Evolutionary conservation across 2,797 vertebrate genomes (phyloP), one percentile per base, ranked within the genome.

Genomic region (Pseudomugil tenellus): DNA sequence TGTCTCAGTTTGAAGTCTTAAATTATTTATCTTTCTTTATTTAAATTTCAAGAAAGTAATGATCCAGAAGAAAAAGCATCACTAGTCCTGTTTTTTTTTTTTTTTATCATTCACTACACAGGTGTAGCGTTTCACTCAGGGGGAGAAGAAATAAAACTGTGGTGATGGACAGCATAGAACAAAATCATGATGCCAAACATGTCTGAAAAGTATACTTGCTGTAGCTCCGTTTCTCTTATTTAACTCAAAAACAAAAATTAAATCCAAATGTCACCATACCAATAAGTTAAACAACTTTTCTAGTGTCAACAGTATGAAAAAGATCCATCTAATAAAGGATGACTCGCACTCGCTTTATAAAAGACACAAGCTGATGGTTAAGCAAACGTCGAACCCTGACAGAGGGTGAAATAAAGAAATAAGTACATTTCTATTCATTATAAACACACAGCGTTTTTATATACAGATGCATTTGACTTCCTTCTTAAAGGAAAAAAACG

Each of bases 401-500:
- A 89, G 80, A 87, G 76, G 90, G 76, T 51, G 55, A 76, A 76
- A 85, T 80, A 81, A 72, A 89, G 87, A 93, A 90, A 88, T 87
- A 82, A 69, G 68, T 84, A 86, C 71, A 86, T 91, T 90, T 92
- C 81, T 88, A 91, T 81, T 88, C 61, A 77, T 80, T 74, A 83
- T 74, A 69, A 93, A 94, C 91, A 93, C 92, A 92, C 88, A 91
- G 90, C 87, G 70, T 93, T 93, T 92, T 93, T 92, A 91, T 90
- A 89, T 84, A 92, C 86, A 92, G 63, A 88, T 75, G 76, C 39
- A 81, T 80, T 86, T 25, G 61, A 86, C 92, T 93, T 94, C 89
- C 90, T 91, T 91, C 90, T 93, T 90, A 91, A 91, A 91, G 87
- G 87, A 90, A 93, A 93, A 87, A 80, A 75, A 9, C 31, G 32